Conservation (phyloP, 2,113 vertebrate species). For the Athene cunicularia region DNA sequence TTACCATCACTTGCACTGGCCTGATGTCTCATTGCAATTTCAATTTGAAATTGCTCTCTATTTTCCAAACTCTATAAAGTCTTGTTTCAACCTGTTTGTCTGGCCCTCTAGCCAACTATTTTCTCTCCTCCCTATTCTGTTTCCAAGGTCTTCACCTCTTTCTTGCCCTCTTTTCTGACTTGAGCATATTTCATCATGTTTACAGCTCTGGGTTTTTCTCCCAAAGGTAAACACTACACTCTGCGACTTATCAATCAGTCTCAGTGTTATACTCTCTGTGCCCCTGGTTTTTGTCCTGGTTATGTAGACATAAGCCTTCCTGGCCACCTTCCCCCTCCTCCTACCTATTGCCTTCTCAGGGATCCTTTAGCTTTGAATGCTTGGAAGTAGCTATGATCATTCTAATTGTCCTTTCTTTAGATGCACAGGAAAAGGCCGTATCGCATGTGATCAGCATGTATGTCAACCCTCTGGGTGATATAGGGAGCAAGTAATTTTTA, state of each 20-base stretch:
- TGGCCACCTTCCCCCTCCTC: neutral
- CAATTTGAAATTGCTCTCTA: neutral
- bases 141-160: constrained; percentile 52
- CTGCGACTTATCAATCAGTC: constrained; percentile 70
- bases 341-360: neutral
- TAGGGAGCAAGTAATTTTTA: neutral
- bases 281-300: constrained; percentile 62
- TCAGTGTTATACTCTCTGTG: constrained; percentile 20
- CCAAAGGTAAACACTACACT: constrained; percentile 63
- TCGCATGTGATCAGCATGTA: neutral
- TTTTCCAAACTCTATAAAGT: neutral
- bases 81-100: constrained; percentile 29
- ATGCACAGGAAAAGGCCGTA: neutral
- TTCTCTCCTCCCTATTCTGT: neutral
- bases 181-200: constrained; percentile 59
- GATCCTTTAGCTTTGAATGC: neutral
- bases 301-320: constrained; percentile 52
- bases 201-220: constrained; percentile 52
- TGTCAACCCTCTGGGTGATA: neutral
- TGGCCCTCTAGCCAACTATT: neutral
- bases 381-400: neutral
- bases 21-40: neutral
- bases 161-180: constrained; percentile 40
- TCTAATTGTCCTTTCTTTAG: neutral
- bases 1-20: neutral